phyloP scores from a whole-genome alignment of 2,797 vertebrate species.

The Pseudomugil gertrudae region DNA sequence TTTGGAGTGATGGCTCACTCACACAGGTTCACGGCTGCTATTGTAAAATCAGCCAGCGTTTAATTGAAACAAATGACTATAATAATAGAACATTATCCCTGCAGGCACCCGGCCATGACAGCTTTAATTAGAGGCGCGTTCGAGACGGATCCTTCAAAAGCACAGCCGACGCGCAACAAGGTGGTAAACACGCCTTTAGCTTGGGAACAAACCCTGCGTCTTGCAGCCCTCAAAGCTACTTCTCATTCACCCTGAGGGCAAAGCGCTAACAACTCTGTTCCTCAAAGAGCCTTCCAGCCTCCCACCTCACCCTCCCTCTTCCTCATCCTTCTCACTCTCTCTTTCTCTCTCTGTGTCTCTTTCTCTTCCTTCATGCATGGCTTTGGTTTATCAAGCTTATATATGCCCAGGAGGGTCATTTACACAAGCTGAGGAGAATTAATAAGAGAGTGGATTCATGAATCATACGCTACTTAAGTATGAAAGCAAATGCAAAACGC shows the following conservation, averaged over 20 bases:
- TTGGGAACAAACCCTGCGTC: constrained; percentile 63
- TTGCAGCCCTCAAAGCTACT: constrained; percentile 75
- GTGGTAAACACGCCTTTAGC: constrained; percentile 81
- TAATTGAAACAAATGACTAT: constrained; percentile 99
- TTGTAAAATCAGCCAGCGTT: constrained; percentile 99
- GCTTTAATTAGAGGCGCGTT: constrained; percentile 99
- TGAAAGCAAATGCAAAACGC: constrained; percentile 67
- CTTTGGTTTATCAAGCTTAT: constrained; percentile 71
- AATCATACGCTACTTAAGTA: constrained; percentile 81
- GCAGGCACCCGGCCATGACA: constrained; percentile 95
- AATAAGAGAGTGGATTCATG: constrained; percentile 81
- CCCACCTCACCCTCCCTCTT: constrained; percentile 26
- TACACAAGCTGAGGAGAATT: constrained; percentile 75
- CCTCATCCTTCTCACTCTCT: constrained; percentile 28
- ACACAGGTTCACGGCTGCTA: constrained; percentile 97
- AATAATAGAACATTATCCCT: constrained; percentile 99
- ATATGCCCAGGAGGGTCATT: constrained; percentile 79
- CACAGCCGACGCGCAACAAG: constrained; percentile 72
- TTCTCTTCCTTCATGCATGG: constrained; percentile 67
- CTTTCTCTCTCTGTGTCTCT: constrained; percentile 19
- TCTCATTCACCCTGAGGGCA: constrained; percentile 81
- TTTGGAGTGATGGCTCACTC: constrained; percentile 95
- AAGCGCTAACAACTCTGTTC: constrained; percentile 79
- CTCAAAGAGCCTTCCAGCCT: constrained; percentile 64
- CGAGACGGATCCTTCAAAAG: constrained; percentile 96